These are phyloP conservation scores for Lumbricus terrestris DNA, from an alignment of 2,888 invertebrate species.

Conservation along the genomic window DNA sequence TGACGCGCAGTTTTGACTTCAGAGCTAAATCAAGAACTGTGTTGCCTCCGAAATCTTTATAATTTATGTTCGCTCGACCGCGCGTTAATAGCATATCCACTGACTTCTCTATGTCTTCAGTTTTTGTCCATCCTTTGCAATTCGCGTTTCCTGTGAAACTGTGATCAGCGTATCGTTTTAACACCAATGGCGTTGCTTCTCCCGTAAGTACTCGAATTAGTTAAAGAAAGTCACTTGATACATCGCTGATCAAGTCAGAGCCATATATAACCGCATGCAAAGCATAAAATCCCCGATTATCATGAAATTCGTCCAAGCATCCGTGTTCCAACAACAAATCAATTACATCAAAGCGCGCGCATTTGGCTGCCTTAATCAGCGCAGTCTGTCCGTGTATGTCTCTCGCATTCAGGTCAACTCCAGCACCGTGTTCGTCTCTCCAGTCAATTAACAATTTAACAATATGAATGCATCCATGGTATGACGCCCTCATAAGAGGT, in stretches of 20 bases:
- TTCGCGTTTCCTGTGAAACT: neutral
- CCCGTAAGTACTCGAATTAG: neutral
- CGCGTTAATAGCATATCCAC: neutral
- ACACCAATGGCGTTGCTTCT: neutral
- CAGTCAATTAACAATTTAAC: neutral
- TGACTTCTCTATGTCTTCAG: neutral
- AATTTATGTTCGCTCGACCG: neutral
- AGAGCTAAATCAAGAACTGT: neutral
- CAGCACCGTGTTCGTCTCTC: neutral
- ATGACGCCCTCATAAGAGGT: neutral
- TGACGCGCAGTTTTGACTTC: neutral
- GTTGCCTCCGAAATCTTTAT: neutral
- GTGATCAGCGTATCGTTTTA: neutral
- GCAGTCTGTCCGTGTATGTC: neutral
- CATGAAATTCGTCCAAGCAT: neutral
- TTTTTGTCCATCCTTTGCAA: neutral
- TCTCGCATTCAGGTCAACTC: neutral
- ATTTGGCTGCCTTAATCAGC: neutral
- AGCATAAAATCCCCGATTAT: neutral
- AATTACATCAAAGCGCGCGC: neutral
- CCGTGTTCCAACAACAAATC: neutral
- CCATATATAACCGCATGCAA: neutral
- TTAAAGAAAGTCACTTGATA: neutral
- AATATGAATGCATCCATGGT: neutral
- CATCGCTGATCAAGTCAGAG: neutral